Evolutionary conservation across 2,888 invertebrate genomes (phyloP).

Genomic region (Lepidocyrtinus sp.): DNA sequence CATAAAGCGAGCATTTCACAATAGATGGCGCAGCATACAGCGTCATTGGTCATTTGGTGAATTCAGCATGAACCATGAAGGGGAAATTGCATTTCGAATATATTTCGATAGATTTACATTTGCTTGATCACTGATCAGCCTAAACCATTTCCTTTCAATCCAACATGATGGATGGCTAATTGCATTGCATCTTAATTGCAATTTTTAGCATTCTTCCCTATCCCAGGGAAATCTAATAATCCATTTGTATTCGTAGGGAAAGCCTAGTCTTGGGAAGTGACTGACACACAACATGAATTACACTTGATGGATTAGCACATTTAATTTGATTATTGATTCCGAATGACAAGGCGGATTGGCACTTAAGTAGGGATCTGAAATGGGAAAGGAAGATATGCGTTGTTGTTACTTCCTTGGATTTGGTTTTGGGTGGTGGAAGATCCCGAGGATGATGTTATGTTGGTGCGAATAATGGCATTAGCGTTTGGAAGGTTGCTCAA

Average conservation of each 20-base stretch:
- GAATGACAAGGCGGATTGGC: not conserved
- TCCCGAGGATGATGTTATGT: constrained; percentile 14
- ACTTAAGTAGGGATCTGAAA: constrained; percentile 1
- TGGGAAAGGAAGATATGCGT: constrained; percentile 25
- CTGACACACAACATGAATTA: constrained; percentile 12
- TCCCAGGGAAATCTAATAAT: constrained; percentile 2
- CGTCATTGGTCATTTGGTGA: no score
- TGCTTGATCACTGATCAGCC: no score
- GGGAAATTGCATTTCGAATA: no score
- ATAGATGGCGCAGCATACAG: constrained; percentile 7
- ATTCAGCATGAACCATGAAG: no score
- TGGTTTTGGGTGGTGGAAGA: not conserved
- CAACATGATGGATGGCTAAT: constrained; percentile 8
- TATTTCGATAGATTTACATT: no score
- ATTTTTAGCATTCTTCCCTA: not conserved
- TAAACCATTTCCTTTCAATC: not conserved
- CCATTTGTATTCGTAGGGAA: not conserved
- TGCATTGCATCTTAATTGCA: not conserved
- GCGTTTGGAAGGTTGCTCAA: constrained; percentile 13
- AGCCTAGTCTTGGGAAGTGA: not conserved
- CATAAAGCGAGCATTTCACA: constrained; percentile 8
- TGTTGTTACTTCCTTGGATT: not conserved
- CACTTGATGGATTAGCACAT: constrained; percentile 54
- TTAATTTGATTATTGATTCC: constrained; percentile 50
- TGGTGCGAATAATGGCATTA: constrained; percentile 33